Percentiles rank a stretch among this genome's conserved stretches.
These are phyloP conservation scores for Tachypleus tridentatus DNA, from an alignment of 1,140 invertebrate genomes.

Conservation along the genomic window DNA sequence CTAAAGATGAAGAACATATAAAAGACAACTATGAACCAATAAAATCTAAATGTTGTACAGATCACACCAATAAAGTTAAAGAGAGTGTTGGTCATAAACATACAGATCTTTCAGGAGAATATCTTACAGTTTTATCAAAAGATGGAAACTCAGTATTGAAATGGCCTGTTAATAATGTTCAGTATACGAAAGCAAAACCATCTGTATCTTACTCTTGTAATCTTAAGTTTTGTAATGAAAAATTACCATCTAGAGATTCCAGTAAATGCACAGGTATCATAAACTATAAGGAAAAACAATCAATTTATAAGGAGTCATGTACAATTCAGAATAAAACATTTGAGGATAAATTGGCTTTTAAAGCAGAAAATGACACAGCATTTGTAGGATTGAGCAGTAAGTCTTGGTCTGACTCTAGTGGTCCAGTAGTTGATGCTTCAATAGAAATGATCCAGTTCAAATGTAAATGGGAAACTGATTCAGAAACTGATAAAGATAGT, in stretches of 20 bases:
- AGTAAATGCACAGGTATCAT: background rate
- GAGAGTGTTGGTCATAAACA: background rate
- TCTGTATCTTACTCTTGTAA: slow-evolving; percentile 23
- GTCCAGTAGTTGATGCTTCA: background rate
- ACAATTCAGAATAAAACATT: background rate
- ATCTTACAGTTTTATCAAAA: slow-evolving; percentile 2
- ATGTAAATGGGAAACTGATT: slow-evolving; percentile 22
- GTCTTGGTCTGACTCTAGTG: background rate
- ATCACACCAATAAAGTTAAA: background rate
- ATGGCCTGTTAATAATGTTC: slow-evolving; percentile 17
- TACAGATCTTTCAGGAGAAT: background rate
- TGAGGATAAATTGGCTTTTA: background rate
- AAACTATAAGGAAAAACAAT: background rate
- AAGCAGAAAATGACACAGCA: background rate
- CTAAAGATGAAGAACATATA: background rate
- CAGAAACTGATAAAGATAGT: slow-evolving; percentile 9
- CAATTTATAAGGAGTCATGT: background rate
- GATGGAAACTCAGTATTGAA: background rate
- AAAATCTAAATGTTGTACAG: background rate
- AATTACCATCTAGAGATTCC: background rate
- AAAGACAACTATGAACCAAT: background rate
- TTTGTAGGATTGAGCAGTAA: background rate
- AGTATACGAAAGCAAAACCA: slow-evolving; percentile 19
- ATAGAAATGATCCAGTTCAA: slow-evolving; percentile 6
- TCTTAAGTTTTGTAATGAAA: slow-evolving; percentile 5